Conservation (phyloP, 2,888 invertebrate species). For the Therioaphis trifolii region DNA sequence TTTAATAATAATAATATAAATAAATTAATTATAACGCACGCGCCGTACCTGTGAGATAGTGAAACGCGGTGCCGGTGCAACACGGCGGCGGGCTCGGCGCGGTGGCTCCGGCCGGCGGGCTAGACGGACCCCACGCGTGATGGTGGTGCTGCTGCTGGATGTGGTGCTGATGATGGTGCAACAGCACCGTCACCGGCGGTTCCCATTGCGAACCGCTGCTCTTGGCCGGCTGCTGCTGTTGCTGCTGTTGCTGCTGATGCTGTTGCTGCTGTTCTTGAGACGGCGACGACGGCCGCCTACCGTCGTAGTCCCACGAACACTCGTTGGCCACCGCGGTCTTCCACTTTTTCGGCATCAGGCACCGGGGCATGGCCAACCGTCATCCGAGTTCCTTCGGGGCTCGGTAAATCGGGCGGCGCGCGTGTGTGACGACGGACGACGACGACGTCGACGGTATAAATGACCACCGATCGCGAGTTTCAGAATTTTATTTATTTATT, state of each 20-base stretch:
- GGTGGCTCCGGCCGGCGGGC: slow-evolving; percentile 81
- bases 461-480: too few species aligned
- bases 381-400: slow-evolving; percentile 34
- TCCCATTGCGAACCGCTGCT: slow-evolving; percentile 36
- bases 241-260: slow-evolving; percentile 60
- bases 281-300: slow-evolving; percentile 31
- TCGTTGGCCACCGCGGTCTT: slow-evolving; percentile 69
- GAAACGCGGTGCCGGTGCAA: slow-evolving; percentile 54
- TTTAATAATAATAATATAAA: too few species aligned
- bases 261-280: too few species aligned
- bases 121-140: slow-evolving; percentile 79
- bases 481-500: too few species aligned
- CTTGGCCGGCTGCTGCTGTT: slow-evolving; percentile 42
- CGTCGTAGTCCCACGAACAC: slow-evolving; percentile 52
- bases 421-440: not conserved
- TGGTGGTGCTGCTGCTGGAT: slow-evolving; percentile 67
- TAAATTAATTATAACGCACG: not conserved
- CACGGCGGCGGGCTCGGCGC: slow-evolving; percentile 69
- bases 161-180: slow-evolving; percentile 48
- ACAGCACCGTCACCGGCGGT: slow-evolving; percentile 63
- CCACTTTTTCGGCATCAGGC: slow-evolving; percentile 96
- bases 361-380: slow-evolving; percentile 81
- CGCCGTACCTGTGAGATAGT: slow-evolving; percentile 51
- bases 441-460: too few species aligned
- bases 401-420: not conserved